Evolutionary conservation across 2,797 vertebrate species (phyloP), one percentile per base, ranked within the genome.

Genomic region (Diceros bicornis): DNA sequence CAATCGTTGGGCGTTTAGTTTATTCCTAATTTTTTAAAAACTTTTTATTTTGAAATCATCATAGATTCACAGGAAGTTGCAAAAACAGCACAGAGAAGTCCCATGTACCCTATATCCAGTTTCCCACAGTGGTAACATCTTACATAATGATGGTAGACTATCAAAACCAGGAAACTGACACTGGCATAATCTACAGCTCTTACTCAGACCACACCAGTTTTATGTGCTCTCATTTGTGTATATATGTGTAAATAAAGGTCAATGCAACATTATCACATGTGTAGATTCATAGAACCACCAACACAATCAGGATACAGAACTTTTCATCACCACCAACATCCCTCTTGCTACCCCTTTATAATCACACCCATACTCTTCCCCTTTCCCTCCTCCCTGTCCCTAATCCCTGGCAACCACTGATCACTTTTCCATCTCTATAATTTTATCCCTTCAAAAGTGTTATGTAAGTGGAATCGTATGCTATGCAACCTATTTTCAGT

Each of bases 21-120:
- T 71, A 89, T 61, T 95, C 87, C 21, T n/a, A 37, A 55, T 34
- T 82, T 68, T 83, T 61, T 25, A 44, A 41, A 29, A 66, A 0
- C 25, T 37, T 94, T 89, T 62, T 59, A 66, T 64, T 95, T 34
- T 84, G 14, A 89, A 96, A 71, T 47, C 27, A 44, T 75, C 44
- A n/a, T 7, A 55, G 75, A 79, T 13, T 74, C 61, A 59, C 0
- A 91, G 50, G 44, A 93, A 94, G 34, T 83, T 86, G 12, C 62
- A 94, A 57, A 66, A 91, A 61, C 2, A 72, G 14, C 50, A 72
- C 7, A 82, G n/a, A 84, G 61, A 92, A 91, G 77, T 66, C 21
- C 21, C 4, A 7, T 10, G 47, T 61, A 47, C 18, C 55, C n/a
- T 47, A 4, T 7, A 50, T 9, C 23, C 66, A 52, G 2, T 78